A percentile compares a stretch with the other conserved stretches of the same genome.
phyloP scores from a whole-genome alignment of 1,140 invertebrate genomes.

The Drosophila erecta region DNA sequence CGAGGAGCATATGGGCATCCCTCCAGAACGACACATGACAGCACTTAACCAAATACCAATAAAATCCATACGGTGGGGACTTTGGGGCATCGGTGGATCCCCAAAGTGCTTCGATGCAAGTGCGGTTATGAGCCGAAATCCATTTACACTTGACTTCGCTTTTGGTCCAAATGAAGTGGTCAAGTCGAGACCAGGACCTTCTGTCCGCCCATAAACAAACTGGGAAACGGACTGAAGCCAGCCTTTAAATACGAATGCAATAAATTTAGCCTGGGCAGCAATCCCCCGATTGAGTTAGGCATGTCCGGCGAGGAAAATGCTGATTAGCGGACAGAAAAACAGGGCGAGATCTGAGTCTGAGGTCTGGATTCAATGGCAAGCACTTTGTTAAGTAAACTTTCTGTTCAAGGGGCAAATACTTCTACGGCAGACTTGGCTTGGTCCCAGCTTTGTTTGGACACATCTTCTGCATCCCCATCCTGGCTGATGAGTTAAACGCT shows the following conservation, averaged over 20 bases:
- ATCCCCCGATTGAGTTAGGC: slow-evolving; percentile 50
- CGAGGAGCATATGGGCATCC: slow-evolving; percentile 1
- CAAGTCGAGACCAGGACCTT: slow-evolving; percentile 26
- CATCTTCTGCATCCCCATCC: slow-evolving; percentile 27
- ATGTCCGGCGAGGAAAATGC: slow-evolving; percentile 37
- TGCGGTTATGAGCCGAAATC: slow-evolving; percentile 70
- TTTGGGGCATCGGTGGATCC: slow-evolving; percentile 19
- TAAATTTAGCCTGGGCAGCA: slow-evolving; percentile 57
- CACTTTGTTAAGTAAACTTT: slow-evolving; percentile 78
- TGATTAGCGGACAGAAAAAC: slow-evolving; percentile 54
- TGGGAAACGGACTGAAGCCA: slow-evolving; percentile 13
- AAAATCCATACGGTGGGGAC: slow-evolving; percentile 22
- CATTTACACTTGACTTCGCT: slow-evolving; percentile 72
- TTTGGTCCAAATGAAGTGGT: slow-evolving; percentile 58
- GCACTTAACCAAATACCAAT: slow-evolving; percentile 61
- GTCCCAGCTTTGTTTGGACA: slow-evolving; percentile 19
- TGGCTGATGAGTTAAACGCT: slow-evolving; percentile 25
- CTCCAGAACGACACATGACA: slow-evolving; percentile 50
- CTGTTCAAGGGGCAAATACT: slow-evolving; percentile 45
- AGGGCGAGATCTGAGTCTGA: slow-evolving; percentile 4
- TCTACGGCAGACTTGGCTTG: slow-evolving; percentile 34
- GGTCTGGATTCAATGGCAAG: slow-evolving; percentile 53
- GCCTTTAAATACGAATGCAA: slow-evolving; percentile 68
- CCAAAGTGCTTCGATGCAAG: slow-evolving; percentile 50
- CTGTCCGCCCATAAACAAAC: slow-evolving; percentile 57